phyloP scores from a whole-genome alignment of 2,888 invertebrate species.

The Cenopis cana region DNA sequence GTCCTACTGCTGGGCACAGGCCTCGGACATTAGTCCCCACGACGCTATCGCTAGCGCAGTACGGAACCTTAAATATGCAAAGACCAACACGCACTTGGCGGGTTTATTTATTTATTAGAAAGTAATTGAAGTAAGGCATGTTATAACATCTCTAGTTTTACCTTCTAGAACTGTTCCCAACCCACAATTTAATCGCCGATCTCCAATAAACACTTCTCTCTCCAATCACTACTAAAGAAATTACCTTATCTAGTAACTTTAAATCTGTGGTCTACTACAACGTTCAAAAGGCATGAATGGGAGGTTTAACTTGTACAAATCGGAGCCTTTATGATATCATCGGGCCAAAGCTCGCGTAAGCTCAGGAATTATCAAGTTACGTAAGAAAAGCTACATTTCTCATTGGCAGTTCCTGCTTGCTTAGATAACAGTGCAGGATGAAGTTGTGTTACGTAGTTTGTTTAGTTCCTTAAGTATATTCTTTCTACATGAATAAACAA shows the following conservation, averaged over 20 bases:
- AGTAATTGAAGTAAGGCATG: too few relatives aligned
- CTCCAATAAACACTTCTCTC: not conserved
- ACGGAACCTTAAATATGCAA: too few relatives aligned
- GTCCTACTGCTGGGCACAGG: too few relatives aligned
- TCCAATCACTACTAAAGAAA: not conserved
- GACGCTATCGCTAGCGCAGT: too few relatives aligned
- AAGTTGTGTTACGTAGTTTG: not conserved
- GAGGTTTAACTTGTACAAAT: slow-evolving; percentile 23
- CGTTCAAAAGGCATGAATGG: slow-evolving; percentile 28
- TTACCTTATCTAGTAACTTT: not conserved
- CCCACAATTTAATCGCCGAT: not conserved
- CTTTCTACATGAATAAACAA: too few relatives aligned
- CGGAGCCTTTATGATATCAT: slow-evolving; percentile 33
- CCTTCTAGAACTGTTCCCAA: not conserved
- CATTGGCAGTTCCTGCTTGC: slow-evolving; percentile 31
- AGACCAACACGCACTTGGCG: too few relatives aligned
- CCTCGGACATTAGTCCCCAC: too few relatives aligned
- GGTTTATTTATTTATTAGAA: too few relatives aligned
- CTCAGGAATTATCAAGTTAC: slow-evolving; percentile 38
- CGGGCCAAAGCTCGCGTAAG: slow-evolving; percentile 31
- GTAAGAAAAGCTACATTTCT: slow-evolving; percentile 19
- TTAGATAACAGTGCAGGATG: slow-evolving; percentile 23
- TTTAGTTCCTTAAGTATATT: too few relatives aligned
- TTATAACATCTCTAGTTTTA: too few relatives aligned
- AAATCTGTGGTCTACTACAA: slow-evolving; percentile 13